A percentile compares a stretch with the other conserved stretches of the same genome.
These are phyloP conservation scores for Felis catus DNA, from an alignment of 2,113 vertebrate genomes.

Conservation along the genomic window DNA sequence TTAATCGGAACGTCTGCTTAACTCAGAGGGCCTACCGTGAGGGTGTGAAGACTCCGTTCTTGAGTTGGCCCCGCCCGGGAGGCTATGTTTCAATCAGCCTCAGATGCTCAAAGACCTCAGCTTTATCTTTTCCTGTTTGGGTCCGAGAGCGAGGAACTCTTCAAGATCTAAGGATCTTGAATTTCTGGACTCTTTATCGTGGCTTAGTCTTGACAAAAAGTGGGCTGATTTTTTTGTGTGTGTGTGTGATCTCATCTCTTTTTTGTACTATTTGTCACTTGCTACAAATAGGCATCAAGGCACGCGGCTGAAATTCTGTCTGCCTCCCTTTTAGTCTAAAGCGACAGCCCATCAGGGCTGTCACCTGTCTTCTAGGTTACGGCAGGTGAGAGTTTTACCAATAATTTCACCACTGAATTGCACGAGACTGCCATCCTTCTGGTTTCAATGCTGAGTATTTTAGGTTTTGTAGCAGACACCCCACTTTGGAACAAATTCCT, in stretches of 20 bases:
- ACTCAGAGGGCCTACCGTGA: background rate
- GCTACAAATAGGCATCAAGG: background rate
- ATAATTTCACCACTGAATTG: background rate
- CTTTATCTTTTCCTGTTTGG: background rate
- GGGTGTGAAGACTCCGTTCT: background rate
- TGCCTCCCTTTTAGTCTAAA: background rate
- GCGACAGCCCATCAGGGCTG: background rate
- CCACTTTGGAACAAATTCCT: background rate
- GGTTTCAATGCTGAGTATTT: background rate
- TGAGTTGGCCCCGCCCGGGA: background rate
- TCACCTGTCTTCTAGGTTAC: background rate
- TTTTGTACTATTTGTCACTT: background rate
- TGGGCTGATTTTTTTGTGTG: background rate
- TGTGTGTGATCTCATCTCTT: background rate
- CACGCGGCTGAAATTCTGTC: background rate
- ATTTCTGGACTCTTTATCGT: background rate
- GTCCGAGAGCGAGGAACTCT: background rate
- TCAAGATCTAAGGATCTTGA: background rate
- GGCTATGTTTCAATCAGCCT: background rate
- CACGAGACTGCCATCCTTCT: background rate
- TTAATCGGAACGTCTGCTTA: background rate
- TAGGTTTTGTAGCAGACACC: background rate
- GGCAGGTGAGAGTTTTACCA: background rate
- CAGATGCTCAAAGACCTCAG: background rate
- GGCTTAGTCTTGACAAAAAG: background rate